These are phyloP conservation scores for Apodemia zela DNA, from an alignment of 2,888 invertebrate species.

Conservation along the genomic window DNA sequence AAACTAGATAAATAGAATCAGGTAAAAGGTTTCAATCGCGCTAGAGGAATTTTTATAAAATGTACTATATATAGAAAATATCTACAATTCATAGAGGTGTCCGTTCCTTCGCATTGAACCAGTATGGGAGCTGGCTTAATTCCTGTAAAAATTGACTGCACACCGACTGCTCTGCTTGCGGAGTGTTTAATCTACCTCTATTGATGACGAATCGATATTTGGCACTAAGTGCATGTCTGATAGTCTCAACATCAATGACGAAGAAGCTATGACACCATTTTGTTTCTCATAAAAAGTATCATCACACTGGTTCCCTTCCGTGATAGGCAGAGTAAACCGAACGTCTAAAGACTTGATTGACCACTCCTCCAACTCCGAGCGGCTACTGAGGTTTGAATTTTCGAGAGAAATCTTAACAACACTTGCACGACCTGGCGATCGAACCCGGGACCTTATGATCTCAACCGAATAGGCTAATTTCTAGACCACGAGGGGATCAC, in stretches of 20 bases:
- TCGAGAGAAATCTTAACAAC: neutral
- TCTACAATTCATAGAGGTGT: conserved; percentile 42
- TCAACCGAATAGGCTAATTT: no score
- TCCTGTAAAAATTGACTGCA: conserved; percentile 36
- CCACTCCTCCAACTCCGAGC: neutral
- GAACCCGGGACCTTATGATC: no score
- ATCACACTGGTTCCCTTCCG: no score
- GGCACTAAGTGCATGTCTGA: conserved; percentile 64
- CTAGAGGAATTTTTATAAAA: conserved; percentile 45
- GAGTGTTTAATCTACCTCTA: conserved; percentile 56
- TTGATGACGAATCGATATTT: conserved; percentile 46
- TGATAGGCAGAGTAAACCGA: no score
- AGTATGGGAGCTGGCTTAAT: conserved; percentile 59
- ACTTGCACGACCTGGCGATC: no score
- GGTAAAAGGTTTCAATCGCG: conserved; percentile 59
- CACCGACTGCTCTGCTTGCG: conserved; percentile 25
- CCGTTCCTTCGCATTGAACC: conserved; percentile 70
- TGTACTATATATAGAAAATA: conserved; percentile 36
- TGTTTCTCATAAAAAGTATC: conserved; percentile 25
- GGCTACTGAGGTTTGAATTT: no score
- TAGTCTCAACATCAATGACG: conserved; percentile 51
- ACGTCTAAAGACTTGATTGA: no score
- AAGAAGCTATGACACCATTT: conserved; percentile 68
- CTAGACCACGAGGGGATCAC: no score
- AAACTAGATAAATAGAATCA: conserved; percentile 51